Evolutionary conservation across 2,797 vertebrate genomes (phyloP).

Genomic region (Limosa lapponica): DNA sequence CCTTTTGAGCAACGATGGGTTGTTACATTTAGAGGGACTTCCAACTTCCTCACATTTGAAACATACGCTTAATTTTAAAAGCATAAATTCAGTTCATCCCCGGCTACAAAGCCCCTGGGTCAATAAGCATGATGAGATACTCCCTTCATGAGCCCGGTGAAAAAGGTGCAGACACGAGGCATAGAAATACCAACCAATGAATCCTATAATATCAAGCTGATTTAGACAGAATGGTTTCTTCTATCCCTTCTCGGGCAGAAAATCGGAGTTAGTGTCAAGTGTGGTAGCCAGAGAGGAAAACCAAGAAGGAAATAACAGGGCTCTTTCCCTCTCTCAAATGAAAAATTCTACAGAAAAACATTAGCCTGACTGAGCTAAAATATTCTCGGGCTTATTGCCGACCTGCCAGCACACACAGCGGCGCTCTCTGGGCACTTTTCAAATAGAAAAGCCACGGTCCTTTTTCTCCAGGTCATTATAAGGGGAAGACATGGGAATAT

Average conservation of each 20-base stretch:
- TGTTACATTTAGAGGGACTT: not conserved
- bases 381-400: not conserved
- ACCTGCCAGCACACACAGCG: not conserved
- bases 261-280: constrained; percentile 12
- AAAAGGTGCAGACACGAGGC: not conserved
- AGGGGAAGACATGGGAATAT: not conserved
- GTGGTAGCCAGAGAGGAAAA: not conserved
- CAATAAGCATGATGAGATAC: not conserved
- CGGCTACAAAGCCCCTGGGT: not conserved
- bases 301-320: constrained; percentile 3
- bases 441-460: not conserved
- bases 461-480: not conserved
- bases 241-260: not conserved
- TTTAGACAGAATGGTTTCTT: not conserved
- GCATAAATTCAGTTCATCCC: not conserved
- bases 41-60: not conserved
- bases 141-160: not conserved
- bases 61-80: not conserved
- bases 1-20: not conserved
- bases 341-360: not conserved
- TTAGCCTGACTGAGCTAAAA: not conserved
- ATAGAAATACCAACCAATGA: not conserved
- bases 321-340: not conserved
- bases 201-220: not conserved
- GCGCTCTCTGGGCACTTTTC: not conserved